Evolutionary conservation across 1,140 invertebrate species (phyloP), one percentile per base, ranked within the genome.

Genomic region (Brachionus manjavacas): DNA sequence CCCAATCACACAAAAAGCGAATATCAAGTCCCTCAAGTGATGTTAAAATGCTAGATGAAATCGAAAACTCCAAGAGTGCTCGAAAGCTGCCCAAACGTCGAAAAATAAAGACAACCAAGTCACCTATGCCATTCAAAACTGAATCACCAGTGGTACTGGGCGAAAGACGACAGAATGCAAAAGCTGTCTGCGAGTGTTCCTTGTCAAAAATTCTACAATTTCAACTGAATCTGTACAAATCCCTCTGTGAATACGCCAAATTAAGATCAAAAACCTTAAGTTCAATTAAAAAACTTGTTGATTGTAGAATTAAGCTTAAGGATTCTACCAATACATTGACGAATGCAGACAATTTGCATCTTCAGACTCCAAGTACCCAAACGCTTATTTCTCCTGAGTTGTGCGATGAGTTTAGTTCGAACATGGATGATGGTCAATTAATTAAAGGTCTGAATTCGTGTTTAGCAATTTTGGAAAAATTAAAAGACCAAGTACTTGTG

Each of bases 321-420:
- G 72, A 76, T 20, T 49, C 41, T 9, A 49, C 72, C 23, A 49
- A 76, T 14, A 49, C 52, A 25, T 49, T 76, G n/a, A 76, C 72
- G 25, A 76, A 76, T 76, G 72, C 72, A 25, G 72, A 76, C 25
- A 76, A 76, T 46, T 23, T 76, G 9, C 41, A 76, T 76, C 41
- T 76, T 23, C 72, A 76, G n/a, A 76, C 72, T 9, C 72, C 72
- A 12, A 49, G 72, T 25, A 76, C 72, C 12, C 72, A 76, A 49
- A 49, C 43, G 8, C 46, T 76, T 14, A 49, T 76, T 46, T 76
- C 41, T n/a, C 43, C 72, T 0, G 72, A 76, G 43, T 8, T 76
- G 25, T 76, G 43, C 12, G 72, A 76, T 25, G 72, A 76, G 20
- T 49, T 49, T 49, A n/a, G 41, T 25, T 0, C 14, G 7, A 52